Evolutionary conservation across 2,797 vertebrate species (phyloP).

Genomic region (Enteromius treurensis): DNA sequence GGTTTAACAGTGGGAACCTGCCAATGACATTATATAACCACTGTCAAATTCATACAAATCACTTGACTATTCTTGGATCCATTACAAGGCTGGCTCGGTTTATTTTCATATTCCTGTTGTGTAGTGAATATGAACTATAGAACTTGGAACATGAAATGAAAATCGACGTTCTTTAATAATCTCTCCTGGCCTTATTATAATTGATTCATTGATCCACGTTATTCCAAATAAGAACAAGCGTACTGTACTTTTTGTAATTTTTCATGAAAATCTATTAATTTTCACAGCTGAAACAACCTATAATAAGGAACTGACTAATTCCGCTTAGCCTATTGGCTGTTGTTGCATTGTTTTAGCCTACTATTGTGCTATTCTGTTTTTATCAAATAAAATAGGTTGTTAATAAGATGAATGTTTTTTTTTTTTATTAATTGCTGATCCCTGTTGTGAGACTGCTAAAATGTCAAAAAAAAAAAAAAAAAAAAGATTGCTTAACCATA

Average conservation of each 20-base stretch:
- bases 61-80: constrained; percentile 5
- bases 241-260: too few relatives aligned
- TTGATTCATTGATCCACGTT: background rate
- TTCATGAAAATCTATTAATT: background rate
- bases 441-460: background rate
- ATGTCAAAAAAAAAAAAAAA: background rate
- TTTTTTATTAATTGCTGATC: background rate
- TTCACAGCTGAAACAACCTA: background rate
- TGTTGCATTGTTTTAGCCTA: background rate
- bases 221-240: background rate
- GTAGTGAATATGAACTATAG: background rate
- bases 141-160: background rate
- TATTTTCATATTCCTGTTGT: background rate
- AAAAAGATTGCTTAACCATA: background rate
- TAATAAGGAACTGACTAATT: too few relatives aligned
- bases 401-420: background rate
- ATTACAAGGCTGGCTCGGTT: background rate
- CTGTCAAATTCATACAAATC: constrained; percentile 10
- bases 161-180: background rate
- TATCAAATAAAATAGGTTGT: background rate
- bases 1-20: background rate
- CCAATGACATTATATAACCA: background rate
- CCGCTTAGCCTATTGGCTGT: background rate
- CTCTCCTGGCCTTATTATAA: background rate
- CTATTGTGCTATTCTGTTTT: background rate